These are phyloP conservation scores for Ichneumoninae sp. DNA, from an alignment of 2,888 invertebrate species.

Conservation along the genomic window DNA sequence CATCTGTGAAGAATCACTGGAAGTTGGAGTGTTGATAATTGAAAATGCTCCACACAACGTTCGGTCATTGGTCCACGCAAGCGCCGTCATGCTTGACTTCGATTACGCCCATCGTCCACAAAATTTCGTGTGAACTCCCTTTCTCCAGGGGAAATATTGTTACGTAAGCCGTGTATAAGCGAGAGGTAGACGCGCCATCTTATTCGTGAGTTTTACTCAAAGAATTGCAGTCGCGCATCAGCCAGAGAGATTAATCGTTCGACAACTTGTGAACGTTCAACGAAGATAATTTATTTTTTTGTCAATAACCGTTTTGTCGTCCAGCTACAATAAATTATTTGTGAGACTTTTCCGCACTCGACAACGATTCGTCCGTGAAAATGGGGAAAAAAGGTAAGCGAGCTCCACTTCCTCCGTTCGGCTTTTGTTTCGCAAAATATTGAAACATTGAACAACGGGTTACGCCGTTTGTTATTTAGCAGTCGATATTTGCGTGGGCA, in stretches of 20 bases:
- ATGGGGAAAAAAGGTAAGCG: constrained; percentile 60
- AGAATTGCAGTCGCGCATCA: background rate
- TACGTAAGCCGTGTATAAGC: background rate
- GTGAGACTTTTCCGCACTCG: background rate
- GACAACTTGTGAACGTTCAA: background rate
- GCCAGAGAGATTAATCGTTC: background rate
- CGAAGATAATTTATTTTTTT: background rate
- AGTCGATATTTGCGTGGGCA: background rate
- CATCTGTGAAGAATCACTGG: background rate
- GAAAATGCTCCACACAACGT: background rate
- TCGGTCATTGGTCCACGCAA: background rate
- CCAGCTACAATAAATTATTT: background rate
- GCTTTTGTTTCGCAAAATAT: constrained; percentile 10
- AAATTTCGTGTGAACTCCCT: constrained; percentile 9
- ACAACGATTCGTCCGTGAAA: background rate
- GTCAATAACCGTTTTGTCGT: background rate
- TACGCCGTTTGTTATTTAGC: background rate
- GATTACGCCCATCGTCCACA: background rate
- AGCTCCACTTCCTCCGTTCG: background rate
- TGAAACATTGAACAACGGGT: background rate
- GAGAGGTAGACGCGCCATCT: background rate
- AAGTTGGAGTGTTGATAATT: background rate
- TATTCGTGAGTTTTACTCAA: background rate
- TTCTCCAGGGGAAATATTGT: background rate
- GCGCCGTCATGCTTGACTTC: background rate